Percentiles rank a stretch among this genome's conserved stretches.
These are phyloP conservation scores for Oriolus oriolus DNA, from an alignment of 2,113 vertebrate species.

Conservation along the genomic window DNA sequence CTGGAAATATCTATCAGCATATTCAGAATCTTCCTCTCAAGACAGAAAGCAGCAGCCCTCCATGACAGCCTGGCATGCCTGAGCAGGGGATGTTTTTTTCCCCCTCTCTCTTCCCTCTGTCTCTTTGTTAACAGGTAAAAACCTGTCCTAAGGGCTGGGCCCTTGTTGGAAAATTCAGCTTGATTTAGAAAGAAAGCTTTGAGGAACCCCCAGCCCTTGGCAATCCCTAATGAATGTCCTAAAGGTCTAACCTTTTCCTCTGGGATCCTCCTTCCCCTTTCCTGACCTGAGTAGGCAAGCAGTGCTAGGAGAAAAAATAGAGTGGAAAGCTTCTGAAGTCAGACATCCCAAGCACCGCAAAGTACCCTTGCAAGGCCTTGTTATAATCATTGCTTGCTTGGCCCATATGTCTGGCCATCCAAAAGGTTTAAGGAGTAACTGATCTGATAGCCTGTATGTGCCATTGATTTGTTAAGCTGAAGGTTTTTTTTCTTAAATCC, in stretches of 20 bases:
- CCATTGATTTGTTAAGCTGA: constrained; percentile 63
- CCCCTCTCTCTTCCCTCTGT: not conserved
- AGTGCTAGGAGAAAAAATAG: not conserved
- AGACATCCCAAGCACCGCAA: not conserved
- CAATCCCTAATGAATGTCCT: not conserved
- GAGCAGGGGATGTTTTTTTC: not conserved
- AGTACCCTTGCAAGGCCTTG: constrained; percentile 4
- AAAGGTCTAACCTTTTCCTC: not conserved
- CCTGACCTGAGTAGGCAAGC: not conserved
- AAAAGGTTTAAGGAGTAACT: constrained; percentile 66
- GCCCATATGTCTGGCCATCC: constrained; percentile 50
- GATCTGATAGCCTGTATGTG: constrained; percentile 61
- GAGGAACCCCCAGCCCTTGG: not conserved
- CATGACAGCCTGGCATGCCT: not conserved
- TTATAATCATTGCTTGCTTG: constrained; percentile 44
- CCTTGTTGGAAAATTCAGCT: not conserved
- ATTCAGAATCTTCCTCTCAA: not conserved
- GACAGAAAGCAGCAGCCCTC: not conserved
- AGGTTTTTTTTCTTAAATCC: constrained; percentile 40
- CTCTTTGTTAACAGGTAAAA: not conserved
- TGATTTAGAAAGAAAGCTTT: not conserved
- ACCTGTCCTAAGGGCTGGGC: not conserved
- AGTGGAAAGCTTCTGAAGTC: constrained; percentile 44
- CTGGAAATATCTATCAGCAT: not conserved
- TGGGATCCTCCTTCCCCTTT: not conserved